These are phyloP conservation scores for Passerina amoena DNA, from an alignment of 2,113 vertebrate genomes.

Conservation along the genomic window DNA sequence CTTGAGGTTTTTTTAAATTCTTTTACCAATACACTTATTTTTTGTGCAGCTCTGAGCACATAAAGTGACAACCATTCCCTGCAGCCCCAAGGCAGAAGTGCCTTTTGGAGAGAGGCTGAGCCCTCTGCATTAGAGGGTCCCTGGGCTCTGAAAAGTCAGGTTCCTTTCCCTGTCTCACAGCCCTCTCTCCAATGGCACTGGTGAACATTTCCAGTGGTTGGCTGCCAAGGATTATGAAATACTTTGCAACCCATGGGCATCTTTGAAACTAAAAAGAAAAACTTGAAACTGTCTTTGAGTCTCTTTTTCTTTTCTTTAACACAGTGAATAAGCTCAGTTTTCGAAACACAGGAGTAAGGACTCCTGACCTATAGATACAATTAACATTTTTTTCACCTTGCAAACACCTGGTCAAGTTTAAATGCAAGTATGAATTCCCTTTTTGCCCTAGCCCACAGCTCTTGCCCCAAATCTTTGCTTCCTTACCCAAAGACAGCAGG, in stretches of 20 bases:
- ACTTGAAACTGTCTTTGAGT: not conserved
- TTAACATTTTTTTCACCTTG: not conserved
- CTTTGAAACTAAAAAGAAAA: not conserved
- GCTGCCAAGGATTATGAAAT: not conserved
- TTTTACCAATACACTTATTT: not conserved
- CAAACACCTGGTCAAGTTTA: not conserved
- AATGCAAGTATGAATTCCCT: not conserved
- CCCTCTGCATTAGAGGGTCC: not conserved
- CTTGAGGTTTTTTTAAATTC: not conserved
- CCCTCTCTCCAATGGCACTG: not conserved
- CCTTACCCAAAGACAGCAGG: constrained; percentile 88
- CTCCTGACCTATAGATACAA: not conserved
- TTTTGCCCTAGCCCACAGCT: not conserved
- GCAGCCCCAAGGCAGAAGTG: not conserved
- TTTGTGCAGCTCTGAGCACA: fast-evolving
- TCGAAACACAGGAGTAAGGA: not conserved
- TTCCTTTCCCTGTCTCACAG: not conserved
- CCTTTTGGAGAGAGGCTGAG: not conserved
- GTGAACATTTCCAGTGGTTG: not conserved
- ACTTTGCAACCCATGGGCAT: not conserved
- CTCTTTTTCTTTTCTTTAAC: not conserved
- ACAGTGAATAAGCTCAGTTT: not conserved
- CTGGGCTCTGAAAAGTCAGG: not conserved
- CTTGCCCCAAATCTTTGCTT: not conserved
- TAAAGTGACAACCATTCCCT: not conserved